phyloP scores from a whole-genome alignment of 2,888 invertebrate genomes.

The Meteorus colon region DNA sequence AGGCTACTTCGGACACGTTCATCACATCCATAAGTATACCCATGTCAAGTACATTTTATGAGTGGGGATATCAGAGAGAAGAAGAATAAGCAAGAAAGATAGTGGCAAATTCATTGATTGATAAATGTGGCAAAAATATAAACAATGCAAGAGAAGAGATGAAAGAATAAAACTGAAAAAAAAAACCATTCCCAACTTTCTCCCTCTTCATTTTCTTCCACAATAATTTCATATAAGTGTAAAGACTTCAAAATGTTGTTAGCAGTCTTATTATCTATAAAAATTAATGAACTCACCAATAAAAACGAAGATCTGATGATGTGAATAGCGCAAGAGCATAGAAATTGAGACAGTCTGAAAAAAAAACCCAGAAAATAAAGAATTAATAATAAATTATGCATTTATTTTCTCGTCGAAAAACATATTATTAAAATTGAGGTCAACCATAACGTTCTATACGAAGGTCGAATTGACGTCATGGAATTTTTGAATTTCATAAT shows the following conservation, averaged over 20 bases:
- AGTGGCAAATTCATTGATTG: neutral
- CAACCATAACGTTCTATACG: no score
- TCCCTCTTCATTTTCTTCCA: no score
- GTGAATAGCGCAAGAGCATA: constrained; percentile 97
- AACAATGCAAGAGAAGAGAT: neutral
- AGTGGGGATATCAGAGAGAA: neutral
- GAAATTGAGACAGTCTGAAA: constrained; percentile 98
- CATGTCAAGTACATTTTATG: neutral
- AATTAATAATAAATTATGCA: neutral
- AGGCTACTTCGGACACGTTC: neutral
- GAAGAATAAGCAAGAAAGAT: neutral
- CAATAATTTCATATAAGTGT: no score
- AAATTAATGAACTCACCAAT: constrained; percentile 85
- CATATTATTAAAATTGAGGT: no score
- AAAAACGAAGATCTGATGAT: constrained; percentile 99
- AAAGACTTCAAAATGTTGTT: no score
- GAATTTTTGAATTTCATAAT: no score
- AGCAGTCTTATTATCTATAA: neutral
- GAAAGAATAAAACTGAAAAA: neutral
- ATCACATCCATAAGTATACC: neutral
- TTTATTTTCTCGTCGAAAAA: no score
- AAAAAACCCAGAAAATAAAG: constrained; percentile 60
- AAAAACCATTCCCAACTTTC: neutral
- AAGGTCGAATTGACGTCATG: no score
- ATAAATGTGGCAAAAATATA: neutral